These are phyloP conservation scores for Lonchura striata DNA, from an alignment of 2,113 vertebrate genomes.

Conservation along the genomic window DNA sequence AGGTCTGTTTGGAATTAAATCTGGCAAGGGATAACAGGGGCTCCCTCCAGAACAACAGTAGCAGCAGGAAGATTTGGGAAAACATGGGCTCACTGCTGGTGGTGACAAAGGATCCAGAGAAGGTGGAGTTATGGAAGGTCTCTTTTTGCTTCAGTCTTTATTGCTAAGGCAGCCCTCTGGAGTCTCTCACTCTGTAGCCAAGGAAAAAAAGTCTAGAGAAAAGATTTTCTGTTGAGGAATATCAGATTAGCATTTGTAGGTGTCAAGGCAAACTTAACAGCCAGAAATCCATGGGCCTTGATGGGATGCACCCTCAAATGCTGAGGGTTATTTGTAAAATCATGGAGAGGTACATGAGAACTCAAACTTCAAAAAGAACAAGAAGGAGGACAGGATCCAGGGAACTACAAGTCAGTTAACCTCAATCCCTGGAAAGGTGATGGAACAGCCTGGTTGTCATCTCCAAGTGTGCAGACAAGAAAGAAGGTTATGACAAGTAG, in stretches of 20 bases:
- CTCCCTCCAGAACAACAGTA: not conserved
- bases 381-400: not conserved
- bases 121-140: not conserved
- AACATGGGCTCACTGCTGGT: fast-evolving
- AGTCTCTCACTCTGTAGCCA: not conserved
- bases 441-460: not conserved
- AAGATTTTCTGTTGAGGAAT: not conserved
- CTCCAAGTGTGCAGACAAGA: not conserved
- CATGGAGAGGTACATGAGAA: not conserved
- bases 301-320: not conserved
- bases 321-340: not conserved
- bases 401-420: not conserved
- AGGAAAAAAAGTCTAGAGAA: not conserved
- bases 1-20: not conserved
- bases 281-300: not conserved
- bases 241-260: not conserved
- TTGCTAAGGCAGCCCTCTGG: not conserved
- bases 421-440: not conserved
- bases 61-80: not conserved
- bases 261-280: not conserved
- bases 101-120: not conserved
- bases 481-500: not conserved
- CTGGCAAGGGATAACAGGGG: not conserved
- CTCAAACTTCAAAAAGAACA: not conserved
- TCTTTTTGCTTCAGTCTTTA: not conserved